Conservation (phyloP, 2,113 vertebrate genomes). For the Muscicapa adusta region DNA sequence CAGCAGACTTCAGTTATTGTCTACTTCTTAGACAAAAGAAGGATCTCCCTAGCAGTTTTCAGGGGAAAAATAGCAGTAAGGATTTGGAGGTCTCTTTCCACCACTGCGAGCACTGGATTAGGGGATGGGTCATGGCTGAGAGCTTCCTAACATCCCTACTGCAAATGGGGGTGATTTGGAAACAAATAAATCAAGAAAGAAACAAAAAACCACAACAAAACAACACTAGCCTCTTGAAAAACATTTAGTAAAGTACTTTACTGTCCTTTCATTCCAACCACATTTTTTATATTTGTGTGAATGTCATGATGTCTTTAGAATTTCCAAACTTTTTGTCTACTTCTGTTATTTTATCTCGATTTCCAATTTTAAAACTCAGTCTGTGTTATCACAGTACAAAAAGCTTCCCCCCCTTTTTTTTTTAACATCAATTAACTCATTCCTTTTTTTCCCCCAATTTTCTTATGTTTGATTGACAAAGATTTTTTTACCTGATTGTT, state of each 20-base stretch:
- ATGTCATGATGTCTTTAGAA: neutral
- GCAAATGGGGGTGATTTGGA: neutral
- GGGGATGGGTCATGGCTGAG: neutral
- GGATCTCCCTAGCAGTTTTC: neutral
- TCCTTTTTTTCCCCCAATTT: neutral
- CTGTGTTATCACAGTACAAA: neutral
- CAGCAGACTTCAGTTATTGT: neutral
- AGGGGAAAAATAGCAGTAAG: neutral
- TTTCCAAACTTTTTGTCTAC: neutral
- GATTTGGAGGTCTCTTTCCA: neutral
- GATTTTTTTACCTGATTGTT: neutral
- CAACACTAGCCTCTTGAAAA: neutral
- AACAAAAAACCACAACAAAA: neutral
- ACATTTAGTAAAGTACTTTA: neutral
- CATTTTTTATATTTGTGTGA: neutral
- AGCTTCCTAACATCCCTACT: neutral
- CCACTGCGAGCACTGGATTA: neutral
- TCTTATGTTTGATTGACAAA: neutral
- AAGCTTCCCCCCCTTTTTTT: rapidly evolving
- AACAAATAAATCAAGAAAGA: neutral
- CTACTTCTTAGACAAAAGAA: neutral
- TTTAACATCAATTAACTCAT: neutral
- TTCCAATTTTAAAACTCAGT: neutral
- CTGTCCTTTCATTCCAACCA: neutral
- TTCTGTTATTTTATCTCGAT: neutral